A percentile compares a stretch with the other conserved stretches of the same genome.
phyloP scores from a whole-genome alignment of 2,113 vertebrate genomes.

The Hypomesus transpacificus region DNA sequence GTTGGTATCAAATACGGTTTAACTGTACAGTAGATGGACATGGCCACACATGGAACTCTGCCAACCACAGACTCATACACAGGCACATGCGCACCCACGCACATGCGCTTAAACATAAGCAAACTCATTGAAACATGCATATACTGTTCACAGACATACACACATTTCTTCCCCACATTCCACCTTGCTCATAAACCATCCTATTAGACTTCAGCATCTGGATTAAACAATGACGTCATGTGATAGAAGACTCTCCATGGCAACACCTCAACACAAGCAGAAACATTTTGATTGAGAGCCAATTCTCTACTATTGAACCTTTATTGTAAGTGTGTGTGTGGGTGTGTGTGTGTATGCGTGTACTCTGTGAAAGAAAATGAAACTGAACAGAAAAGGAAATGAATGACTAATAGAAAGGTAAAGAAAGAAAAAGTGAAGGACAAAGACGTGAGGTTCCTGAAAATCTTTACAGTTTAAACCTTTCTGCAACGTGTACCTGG shows the following conservation, averaged over 20 bases:
- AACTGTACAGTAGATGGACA: conserved; percentile 21
- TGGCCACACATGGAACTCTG: not conserved
- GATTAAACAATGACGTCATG: conserved; percentile 40
- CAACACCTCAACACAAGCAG: conserved; percentile 29
- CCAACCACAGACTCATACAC: not conserved
- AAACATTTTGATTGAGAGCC: conserved; percentile 24
- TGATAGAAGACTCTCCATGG: conserved; percentile 35
- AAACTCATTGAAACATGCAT: not conserved
- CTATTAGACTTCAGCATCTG: conserved; percentile 7
- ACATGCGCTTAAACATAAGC: not conserved
- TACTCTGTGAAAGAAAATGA: not conserved
- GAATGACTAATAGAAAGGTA: no score
- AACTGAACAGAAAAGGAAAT: not conserved
- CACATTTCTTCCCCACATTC: not conserved
- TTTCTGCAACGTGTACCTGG: not conserved
- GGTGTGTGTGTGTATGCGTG: conserved; percentile 2
- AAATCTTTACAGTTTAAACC: no score
- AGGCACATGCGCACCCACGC: conserved; percentile 17
- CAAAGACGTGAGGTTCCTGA: no score
- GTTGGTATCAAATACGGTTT: conserved; percentile 34
- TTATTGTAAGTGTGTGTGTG: conserved; percentile 7
- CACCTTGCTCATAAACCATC: conserved; percentile 10
- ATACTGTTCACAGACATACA: conserved; percentile 8
- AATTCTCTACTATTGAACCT: conserved; percentile 13
- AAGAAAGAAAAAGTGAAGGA: no score